Evolutionary conservation across 2,113 vertebrate species (phyloP).

Genomic region (Eptesicus fuscus): DNA sequence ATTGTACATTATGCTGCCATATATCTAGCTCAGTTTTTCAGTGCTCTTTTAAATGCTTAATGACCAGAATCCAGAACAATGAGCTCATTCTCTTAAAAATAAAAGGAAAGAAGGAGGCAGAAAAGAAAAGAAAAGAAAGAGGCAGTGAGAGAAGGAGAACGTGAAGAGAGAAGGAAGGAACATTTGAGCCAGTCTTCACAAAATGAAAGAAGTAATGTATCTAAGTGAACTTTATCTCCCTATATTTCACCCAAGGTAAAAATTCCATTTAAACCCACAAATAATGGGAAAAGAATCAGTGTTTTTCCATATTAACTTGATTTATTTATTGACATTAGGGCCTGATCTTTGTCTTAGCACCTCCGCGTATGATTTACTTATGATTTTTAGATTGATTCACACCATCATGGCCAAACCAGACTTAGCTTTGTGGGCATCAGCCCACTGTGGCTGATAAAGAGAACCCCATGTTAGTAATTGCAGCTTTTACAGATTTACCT

Average conservation of each 20-base stretch:
- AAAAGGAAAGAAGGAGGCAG: neutral
- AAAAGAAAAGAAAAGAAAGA: too few species aligned
- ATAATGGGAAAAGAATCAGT: neutral
- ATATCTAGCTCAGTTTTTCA: neutral
- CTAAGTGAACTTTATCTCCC: neutral
- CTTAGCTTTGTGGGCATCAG: neutral
- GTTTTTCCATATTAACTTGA: neutral
- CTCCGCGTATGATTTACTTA: neutral
- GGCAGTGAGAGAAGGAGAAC: neutral
- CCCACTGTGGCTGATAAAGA: neutral
- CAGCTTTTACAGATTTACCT: neutral
- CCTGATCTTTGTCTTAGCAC: neutral
- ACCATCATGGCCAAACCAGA: neutral
- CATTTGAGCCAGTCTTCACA: neutral
- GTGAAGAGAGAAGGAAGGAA: neutral
- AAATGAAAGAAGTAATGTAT: neutral
- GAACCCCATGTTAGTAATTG: neutral
- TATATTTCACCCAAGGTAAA: neutral
- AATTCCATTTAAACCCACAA: neutral
- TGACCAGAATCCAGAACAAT: neutral
- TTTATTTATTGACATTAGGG: neutral
- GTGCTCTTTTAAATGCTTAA: neutral
- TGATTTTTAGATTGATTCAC: neutral
- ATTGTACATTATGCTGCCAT: neutral
- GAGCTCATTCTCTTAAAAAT: neutral